phyloP scores from a whole-genome alignment of 1,140 invertebrate species.

The Telenomus remus region DNA sequence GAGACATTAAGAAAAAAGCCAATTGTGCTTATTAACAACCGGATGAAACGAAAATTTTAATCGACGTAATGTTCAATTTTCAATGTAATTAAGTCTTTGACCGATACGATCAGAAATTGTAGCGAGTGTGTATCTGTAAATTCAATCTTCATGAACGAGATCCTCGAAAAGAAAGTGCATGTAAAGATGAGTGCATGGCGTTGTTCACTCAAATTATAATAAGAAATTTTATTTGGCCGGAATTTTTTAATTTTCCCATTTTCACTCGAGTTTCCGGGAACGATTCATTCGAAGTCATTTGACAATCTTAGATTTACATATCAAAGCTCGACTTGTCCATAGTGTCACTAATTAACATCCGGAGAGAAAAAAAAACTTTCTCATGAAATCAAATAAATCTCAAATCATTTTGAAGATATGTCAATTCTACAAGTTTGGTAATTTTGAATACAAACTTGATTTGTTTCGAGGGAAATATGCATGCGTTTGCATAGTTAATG shows the following conservation, averaged over 20 bases:
- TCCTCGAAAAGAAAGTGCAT: slow-evolving; percentile 46
- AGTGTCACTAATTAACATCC: too few relatives aligned
- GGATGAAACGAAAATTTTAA: neutral
- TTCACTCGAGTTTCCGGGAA: slow-evolving; percentile 14
- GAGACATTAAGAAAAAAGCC: too few relatives aligned
- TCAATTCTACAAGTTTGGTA: too few relatives aligned
- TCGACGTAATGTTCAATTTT: slow-evolving; percentile 20
- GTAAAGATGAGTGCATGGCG: slow-evolving; percentile 22
- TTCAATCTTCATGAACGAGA: slow-evolving; percentile 40
- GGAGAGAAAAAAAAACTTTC: too few relatives aligned
- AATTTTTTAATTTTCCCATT: slow-evolving; percentile 9
- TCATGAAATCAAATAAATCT: too few relatives aligned
- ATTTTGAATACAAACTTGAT: too few relatives aligned
- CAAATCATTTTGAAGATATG: too few relatives aligned
- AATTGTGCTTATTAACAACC: too few relatives aligned
- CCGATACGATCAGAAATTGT: slow-evolving; percentile 35
- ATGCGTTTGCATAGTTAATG: slow-evolving; percentile 11
- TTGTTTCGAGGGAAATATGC: slow-evolving; percentile 2
- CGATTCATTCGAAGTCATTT: too few relatives aligned
- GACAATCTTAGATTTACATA: too few relatives aligned
- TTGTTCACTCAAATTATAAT: slow-evolving; percentile 27
- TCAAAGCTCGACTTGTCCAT: too few relatives aligned
- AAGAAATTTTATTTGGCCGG: slow-evolving; percentile 14
- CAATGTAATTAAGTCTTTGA: slow-evolving; percentile 32
- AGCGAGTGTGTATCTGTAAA: slow-evolving; percentile 23